Percentiles rank a stretch among this genome's conserved stretches.
Evolutionary conservation across 2,888 invertebrate species (phyloP).

Genomic region (Cosmia trapezina): DNA sequence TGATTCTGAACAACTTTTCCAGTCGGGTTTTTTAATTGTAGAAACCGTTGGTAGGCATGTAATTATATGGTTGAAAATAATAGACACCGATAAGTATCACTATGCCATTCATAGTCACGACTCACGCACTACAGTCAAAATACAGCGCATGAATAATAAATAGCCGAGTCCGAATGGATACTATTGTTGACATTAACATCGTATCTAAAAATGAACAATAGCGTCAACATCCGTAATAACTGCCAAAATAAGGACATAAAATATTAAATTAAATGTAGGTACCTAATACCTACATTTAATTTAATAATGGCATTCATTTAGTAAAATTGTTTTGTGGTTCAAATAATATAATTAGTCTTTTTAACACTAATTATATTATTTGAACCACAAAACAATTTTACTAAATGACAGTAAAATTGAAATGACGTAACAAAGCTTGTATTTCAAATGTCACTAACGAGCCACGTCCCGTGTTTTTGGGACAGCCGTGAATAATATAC

Average conservation of each 20-base stretch:
- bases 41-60: background rate
- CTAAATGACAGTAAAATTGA: conserved; percentile 23
- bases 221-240: conserved; percentile 9
- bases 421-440: conserved; percentile 11
- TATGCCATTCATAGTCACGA: conserved; percentile 51
- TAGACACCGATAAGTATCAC: background rate
- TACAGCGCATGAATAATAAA: conserved; percentile 49
- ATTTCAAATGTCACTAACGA: conserved; percentile 34
- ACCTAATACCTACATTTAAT: no score
- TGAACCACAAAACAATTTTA: no score
- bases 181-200: conserved; percentile 30
- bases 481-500: conserved; percentile 43
- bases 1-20: background rate
- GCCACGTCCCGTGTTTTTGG: conserved; percentile 30
- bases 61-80: background rate
- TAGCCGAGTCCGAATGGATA: conserved; percentile 13
- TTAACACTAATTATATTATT: no score
- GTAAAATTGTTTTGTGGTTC: conserved; percentile 36
- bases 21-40: background rate
- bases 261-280: conserved; percentile 27
- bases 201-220: conserved; percentile 47
- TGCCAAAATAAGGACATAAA: conserved; percentile 29
- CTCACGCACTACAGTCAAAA: conserved; percentile 43
- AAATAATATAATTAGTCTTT: no score
- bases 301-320: conserved; percentile 21